Evolutionary conservation across 2,113 vertebrate genomes (phyloP), one percentile per base, ranked within the genome.

Genomic region (Cheirogaleus medius): DNA sequence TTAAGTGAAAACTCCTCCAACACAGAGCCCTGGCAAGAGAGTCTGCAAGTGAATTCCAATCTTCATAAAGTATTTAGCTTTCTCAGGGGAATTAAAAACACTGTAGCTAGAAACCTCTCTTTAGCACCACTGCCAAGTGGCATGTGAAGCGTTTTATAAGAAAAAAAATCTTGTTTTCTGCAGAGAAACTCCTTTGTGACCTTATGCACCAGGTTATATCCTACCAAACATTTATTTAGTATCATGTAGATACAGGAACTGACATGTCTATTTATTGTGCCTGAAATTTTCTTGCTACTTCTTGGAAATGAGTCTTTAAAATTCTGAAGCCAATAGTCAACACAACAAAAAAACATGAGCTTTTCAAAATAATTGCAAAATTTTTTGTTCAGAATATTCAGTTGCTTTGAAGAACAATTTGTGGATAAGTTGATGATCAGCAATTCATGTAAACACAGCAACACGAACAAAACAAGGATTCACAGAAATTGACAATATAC

Each of bases 231-330:
- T 8, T 37, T 44, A 54, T 34, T 76, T 81, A 32, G 23, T 27
- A 17, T 69, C 27, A 17, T n/a, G 8, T 27, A 49, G 27, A 15
- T 5, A 25, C 6, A 11, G 37, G 25, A 42, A 27, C 32, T 81
- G 58, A 76, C 4, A 8, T 60, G 29, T 6, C 17, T 49, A 32
- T 25, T 25, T 68, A 44, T 0, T 6, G 4, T 34, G 47, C 18
- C 1, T 64, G 68, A 64, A 97, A 60, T 66, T 58, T 25, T 87
- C 42, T 58, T 3, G 42, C 0, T 0, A 1, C 34, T 95, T 93
- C 73, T 94, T 90, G 90, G 66, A 90, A 97, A 87, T 3, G 49
- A 73, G 39, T 44, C 49, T 90, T 95, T 93, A 39, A 66, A 93
- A 94, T 91, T 42, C 39, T 68, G 68, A 80, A 95, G 60, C 68